Conservation (phyloP, 1,140 invertebrate genomes). For the Tetramorium alpestre region DNA sequence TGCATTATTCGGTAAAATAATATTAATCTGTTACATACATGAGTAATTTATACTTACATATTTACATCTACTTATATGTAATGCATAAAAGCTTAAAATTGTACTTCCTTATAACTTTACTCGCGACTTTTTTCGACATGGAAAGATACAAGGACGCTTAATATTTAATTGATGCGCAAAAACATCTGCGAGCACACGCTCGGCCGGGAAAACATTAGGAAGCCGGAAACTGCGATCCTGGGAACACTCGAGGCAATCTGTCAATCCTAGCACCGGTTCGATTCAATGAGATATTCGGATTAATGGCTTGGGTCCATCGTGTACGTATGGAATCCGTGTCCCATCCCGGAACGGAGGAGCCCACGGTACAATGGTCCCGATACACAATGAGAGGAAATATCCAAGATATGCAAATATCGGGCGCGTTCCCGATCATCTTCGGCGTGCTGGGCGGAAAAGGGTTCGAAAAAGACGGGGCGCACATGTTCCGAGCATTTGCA, state of each 20-base stretch:
- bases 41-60: not conserved
- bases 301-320: slow-evolving; percentile 83
- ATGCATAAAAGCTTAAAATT: not conserved
- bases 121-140: not conserved
- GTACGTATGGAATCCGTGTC: slow-evolving; percentile 65
- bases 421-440: slow-evolving; percentile 84
- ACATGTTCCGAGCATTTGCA: slow-evolving; percentile 84
- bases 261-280: slow-evolving; percentile 80
- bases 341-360: slow-evolving; percentile 78
- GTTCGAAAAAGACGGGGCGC: slow-evolving; percentile 81
- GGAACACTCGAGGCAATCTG: slow-evolving; percentile 84
- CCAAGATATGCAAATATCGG: slow-evolving; percentile 85
- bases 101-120: not conserved
- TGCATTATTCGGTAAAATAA: not conserved
- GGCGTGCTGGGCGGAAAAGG: slow-evolving; percentile 80
- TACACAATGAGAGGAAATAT: slow-evolving; percentile 86
- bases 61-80: not conserved
- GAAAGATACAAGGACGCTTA: not conserved
- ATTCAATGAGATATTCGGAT: slow-evolving; percentile 84
- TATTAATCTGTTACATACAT: no score
- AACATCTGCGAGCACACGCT: slow-evolving; percentile 38
- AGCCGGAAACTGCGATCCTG: slow-evolving; percentile 79
- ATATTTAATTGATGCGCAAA: slow-evolving; percentile 16
- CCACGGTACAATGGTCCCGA: slow-evolving; percentile 79
- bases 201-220: slow-evolving; percentile 63